Evolutionary conservation across 2,113 vertebrate species (phyloP).

Genomic region (Sinosuthora webbiana): DNA sequence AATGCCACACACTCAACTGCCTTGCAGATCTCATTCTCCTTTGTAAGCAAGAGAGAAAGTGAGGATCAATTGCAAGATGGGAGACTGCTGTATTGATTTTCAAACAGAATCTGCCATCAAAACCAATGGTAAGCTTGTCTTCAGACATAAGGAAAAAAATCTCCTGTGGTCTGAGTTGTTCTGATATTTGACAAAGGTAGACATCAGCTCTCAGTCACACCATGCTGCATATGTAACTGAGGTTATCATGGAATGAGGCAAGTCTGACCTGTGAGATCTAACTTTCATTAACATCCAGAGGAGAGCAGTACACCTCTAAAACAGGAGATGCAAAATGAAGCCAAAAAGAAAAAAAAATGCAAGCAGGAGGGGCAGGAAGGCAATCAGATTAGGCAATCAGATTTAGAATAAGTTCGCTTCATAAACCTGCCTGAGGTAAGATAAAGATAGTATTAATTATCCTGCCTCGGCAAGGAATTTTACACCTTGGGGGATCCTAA

Average conservation of each 20-base stretch:
- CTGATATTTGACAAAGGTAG: neutral
- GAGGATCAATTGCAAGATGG: conserved; percentile 10
- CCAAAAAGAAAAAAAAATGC: neutral
- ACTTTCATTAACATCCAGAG: neutral
- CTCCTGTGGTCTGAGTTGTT: neutral
- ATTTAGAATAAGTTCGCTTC: neutral
- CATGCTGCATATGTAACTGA: neutral
- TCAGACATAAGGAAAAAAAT: neutral
- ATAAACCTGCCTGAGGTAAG: neutral
- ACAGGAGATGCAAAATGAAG: neutral
- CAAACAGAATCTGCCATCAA: conserved; percentile 53
- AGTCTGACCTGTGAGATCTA: neutral
- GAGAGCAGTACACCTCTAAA: neutral
- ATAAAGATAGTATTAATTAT: neutral
- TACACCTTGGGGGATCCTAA: neutral
- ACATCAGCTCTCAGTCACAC: neutral
- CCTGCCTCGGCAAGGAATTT: neutral
- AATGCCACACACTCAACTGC: neutral
- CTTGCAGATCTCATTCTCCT: neutral
- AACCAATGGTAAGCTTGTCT: neutral
- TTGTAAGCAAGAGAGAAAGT: neutral
- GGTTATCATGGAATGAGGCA: neutral
- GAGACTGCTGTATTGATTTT: conserved; percentile 36
- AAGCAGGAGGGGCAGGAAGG: no score
- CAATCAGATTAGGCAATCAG: neutral